phyloP scores from a whole-genome alignment of 2,113 vertebrate species.

The Xiphophorus hellerii region DNA sequence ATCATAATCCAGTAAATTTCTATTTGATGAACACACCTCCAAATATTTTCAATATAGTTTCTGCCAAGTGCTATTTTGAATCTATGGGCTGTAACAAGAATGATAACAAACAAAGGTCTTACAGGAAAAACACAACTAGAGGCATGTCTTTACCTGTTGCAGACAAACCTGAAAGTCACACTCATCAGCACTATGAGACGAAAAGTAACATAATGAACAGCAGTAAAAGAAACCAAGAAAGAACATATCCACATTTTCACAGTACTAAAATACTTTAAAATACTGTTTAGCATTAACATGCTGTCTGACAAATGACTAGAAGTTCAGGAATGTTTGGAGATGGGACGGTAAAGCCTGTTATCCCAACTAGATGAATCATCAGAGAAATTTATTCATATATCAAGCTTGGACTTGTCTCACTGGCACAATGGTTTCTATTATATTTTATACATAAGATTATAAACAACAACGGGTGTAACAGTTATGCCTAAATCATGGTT shows the following conservation, averaged over 20 bases:
- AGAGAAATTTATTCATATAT: background rate
- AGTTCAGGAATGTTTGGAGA: background rate
- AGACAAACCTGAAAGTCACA: conserved; percentile 8
- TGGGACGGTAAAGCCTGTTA: background rate
- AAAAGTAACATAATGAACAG: background rate
- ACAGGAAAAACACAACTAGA: background rate
- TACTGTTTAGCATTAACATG: no score
- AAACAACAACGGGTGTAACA: background rate
- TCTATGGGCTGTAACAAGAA: background rate
- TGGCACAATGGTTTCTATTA: background rate
- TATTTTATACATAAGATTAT: background rate
- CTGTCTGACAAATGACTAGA: background rate
- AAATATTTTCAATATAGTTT: background rate
- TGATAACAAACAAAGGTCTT: conserved; percentile 11
- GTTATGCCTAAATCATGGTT: background rate
- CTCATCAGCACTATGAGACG: background rate
- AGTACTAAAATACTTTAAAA: background rate
- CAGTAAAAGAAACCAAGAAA: background rate
- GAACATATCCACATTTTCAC: background rate
- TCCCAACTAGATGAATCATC: background rate
- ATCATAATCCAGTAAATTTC: background rate
- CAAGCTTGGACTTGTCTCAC: background rate
- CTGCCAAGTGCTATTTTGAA: conserved; percentile 27
- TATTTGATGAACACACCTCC: conserved; percentile 3
- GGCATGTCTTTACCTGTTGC: conserved; percentile 46